Conservation (phyloP, 2,888 invertebrate species). For the Ectropis crepuscularia region DNA sequence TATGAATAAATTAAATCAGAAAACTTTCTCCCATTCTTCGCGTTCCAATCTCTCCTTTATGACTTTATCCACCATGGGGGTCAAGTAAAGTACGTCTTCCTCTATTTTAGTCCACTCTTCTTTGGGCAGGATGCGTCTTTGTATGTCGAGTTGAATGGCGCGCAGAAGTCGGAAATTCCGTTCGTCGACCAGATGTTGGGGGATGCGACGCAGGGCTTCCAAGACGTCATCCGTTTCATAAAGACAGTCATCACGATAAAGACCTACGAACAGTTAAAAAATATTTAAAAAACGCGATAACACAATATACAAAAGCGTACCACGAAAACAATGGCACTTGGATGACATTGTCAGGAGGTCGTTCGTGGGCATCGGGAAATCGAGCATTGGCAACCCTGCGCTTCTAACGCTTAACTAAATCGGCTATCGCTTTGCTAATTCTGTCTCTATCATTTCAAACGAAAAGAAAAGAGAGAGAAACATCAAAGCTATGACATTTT, state of each 20-base stretch:
- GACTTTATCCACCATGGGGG: conserved; percentile 2
- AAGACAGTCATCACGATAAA: conserved; percentile 4
- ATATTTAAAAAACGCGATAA: not conserved
- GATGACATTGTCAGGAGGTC: too few relatives aligned
- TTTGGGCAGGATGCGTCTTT: conserved; percentile 1
- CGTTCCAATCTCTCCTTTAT: conserved; percentile 6
- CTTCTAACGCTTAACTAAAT: too few relatives aligned
- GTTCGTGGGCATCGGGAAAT: too few relatives aligned
- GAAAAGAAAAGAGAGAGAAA: too few relatives aligned
- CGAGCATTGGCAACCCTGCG: too few relatives aligned
- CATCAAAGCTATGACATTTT: too few relatives aligned
- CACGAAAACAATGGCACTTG: too few relatives aligned
- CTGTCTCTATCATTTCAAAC: too few relatives aligned
- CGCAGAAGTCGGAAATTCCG: conserved; percentile 1
- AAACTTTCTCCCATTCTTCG: conserved; percentile 4
- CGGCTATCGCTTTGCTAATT: too few relatives aligned
- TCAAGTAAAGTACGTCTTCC: conserved; percentile 3
- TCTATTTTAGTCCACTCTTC: conserved; percentile 11
- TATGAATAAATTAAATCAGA: not conserved
- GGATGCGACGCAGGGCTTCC: conserved; percentile 1
- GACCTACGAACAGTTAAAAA: not conserved
- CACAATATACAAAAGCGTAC: too few relatives aligned
- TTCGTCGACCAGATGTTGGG: not conserved
- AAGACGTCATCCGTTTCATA: not conserved
- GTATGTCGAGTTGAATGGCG: not conserved